A percentile compares a stretch with the other conserved stretches of the same genome.
Conservation (phyloP, 2,113 vertebrate genomes). For the Cochlearius cochlearius region DNA sequence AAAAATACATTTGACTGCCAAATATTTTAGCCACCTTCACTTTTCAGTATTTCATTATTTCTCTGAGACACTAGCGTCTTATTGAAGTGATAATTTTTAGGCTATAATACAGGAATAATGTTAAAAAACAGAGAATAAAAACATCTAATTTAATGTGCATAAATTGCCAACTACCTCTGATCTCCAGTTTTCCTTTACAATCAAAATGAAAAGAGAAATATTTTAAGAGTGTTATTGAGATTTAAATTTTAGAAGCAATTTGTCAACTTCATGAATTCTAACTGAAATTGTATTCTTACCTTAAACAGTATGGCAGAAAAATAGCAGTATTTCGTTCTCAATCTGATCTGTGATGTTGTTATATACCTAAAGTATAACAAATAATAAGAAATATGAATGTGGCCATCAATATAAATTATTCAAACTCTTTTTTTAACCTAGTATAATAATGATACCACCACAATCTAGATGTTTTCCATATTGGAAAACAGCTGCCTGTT, state of each 20-base stretch:
- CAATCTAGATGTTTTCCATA: background rate
- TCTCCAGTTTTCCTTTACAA: background rate
- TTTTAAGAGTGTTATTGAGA: background rate
- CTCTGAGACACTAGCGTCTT: background rate
- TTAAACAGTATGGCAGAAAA: slow-evolving; percentile 91
- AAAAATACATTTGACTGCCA: slow-evolving; percentile 13
- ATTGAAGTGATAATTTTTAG: slow-evolving; percentile 47
- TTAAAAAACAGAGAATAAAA: slow-evolving; percentile 16
- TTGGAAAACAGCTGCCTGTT: background rate
- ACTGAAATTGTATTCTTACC: slow-evolving; percentile 74
- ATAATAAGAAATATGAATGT: background rate
- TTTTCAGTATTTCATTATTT: background rate
- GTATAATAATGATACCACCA: background rate
- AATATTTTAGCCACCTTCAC: background rate
- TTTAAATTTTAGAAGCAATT: background rate
- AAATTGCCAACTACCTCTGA: background rate
- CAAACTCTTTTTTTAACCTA: background rate
- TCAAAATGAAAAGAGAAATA: background rate
- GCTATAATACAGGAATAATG: background rate
- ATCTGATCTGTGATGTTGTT: slow-evolving; percentile 72
- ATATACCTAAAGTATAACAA: slow-evolving; percentile 76
- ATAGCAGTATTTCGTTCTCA: slow-evolving; percentile 82
- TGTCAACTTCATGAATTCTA: background rate
- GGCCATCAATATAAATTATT: background rate
- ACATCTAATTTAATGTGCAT: background rate